These are phyloP conservation scores for Pyrrhosoma nymphula DNA, from an alignment of 2,888 invertebrate genomes.

Conservation along the genomic window DNA sequence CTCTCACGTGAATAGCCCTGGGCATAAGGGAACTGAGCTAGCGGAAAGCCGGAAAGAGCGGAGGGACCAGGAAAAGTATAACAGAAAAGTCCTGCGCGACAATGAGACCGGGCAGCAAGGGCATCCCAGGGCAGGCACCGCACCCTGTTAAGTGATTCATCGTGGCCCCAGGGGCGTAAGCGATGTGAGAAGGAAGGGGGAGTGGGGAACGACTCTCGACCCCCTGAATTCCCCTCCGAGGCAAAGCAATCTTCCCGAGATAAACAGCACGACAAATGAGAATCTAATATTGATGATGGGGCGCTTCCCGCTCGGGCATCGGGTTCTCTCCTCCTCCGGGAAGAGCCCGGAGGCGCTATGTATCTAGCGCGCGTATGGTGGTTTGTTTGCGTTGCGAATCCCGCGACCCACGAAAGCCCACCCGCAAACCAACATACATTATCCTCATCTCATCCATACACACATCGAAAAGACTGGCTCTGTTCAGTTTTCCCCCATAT, in stretches of 20 bases:
- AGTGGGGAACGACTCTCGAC: not conserved
- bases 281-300: slow-evolving; percentile 16
- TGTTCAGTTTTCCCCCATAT: too few species aligned
- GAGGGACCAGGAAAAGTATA: not conserved
- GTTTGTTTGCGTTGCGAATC: not conserved
- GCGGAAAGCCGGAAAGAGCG: not conserved
- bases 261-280: slow-evolving; percentile 32
- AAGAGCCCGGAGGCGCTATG: not conserved
- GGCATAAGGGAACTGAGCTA: not conserved
- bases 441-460: not conserved
- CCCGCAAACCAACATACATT: not conserved
- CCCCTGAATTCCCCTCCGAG: not conserved
- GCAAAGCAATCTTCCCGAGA: slow-evolving; percentile 3
- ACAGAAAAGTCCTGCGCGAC: not conserved
- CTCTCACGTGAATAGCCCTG: too few species aligned
- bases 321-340: not conserved
- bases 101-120: not conserved
- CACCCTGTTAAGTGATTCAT: not conserved
- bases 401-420: not conserved
- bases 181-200: not conserved
- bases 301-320: not conserved
- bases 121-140: not conserved
- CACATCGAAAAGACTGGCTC: too few species aligned
- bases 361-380: not conserved
- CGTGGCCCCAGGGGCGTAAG: not conserved